Evolutionary conservation across 2,797 vertebrate genomes (phyloP), one percentile per base, ranked within the genome.

Genomic region (Clarias laeviceps): DNA sequence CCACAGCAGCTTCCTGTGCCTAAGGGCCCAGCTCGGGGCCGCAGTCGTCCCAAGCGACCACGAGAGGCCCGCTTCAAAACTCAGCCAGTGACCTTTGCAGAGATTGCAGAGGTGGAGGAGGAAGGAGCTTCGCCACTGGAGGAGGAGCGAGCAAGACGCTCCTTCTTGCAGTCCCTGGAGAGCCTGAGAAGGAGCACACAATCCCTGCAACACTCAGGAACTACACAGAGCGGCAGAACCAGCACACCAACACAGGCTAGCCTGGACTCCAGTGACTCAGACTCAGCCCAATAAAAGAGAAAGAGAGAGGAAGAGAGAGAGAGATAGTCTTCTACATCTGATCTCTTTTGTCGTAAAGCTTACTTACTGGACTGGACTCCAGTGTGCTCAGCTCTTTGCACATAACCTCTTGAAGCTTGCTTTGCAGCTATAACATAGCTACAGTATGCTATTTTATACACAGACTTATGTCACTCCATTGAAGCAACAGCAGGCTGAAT

Each of bases 91-190:
- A 99, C 98, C 90, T 99, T 99, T 84, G 97, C 98, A 37, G 98
- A 99, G 94, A 99, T 99, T 81, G 97, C 98, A 32, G 98, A 99
- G 95, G 97, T 99, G 84, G 98, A 99, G 86, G 98, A 99, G 88
- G 98, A 99, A 87, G 98, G 98, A 2, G 96, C 95, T 84, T 98
- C 97, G 0, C 96, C 98, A 0, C 86, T 98, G 94, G 98, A 99
- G 90, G 98, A 99, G 90, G 98, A 99, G 91, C 95, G 97, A 83
- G 98, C 98, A 9, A 96, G 95, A 34, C 96, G 96, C 27, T 99
- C 97, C 34, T 99, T 98, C 92, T 93, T 99, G 91, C 98, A 98
- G 94, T 98, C 97, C 2, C 91, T 99, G 93, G 98, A 99, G 95
- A 98, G 97, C 90, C 96, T 99, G 91, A 94, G 97, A 87, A 92